Evolutionary conservation across 2,113 vertebrate species (phyloP).

Genomic region (Bolborhynchus lineola): DNA sequence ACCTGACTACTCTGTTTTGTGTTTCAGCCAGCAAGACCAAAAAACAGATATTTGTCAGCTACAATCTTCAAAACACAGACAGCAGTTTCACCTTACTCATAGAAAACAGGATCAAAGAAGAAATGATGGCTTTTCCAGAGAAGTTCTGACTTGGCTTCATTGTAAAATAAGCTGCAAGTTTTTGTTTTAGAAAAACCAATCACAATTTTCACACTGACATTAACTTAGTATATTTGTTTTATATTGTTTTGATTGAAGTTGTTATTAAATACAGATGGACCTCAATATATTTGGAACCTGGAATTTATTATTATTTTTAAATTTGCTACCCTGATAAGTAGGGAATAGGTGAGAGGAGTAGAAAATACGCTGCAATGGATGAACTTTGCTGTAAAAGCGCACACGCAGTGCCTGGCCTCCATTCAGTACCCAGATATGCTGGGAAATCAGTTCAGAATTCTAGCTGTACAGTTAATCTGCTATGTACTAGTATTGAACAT

Average conservation of each 20-base stretch:
- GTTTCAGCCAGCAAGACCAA: constrained; percentile 91
- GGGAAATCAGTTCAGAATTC: neutral
- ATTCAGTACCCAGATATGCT: neutral
- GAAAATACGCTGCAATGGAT: neutral
- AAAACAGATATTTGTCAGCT: constrained; percentile 95
- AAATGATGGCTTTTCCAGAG: constrained; percentile 89
- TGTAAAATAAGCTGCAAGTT: neutral
- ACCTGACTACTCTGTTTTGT: constrained; percentile 23
- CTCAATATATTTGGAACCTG: neutral
- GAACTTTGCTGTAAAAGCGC: neutral
- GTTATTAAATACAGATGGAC: neutral
- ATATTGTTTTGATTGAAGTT: neutral
- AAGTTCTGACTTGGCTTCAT: constrained; percentile 79
- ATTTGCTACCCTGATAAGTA: neutral
- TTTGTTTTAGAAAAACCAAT: constrained; percentile 46
- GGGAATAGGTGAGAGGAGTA: neutral
- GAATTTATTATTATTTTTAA: neutral
- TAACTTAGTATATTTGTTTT: neutral
- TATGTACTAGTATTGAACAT: neutral
- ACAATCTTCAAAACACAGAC: constrained; percentile 86
- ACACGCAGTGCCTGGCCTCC: neutral
- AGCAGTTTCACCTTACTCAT: constrained; percentile 83
- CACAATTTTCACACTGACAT: neutral
- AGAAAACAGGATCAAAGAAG: constrained; percentile 93
- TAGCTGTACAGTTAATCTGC: neutral